phyloP scores from a whole-genome alignment of 2,113 vertebrate species.

The Eulemur rufifrons region DNA sequence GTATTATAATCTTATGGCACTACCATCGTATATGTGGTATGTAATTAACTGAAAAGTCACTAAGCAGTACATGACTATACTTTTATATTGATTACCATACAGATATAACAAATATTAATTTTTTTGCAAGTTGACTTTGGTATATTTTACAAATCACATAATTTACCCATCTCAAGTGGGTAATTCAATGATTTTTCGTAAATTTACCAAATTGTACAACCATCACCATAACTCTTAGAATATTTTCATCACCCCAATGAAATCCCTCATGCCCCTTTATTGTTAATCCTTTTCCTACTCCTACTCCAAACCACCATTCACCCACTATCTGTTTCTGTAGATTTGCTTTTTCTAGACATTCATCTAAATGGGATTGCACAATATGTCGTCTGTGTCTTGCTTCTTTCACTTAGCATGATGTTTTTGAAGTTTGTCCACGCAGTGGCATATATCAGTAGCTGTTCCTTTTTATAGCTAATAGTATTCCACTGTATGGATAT shows the following conservation, averaged over 20 bases:
- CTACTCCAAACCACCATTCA: background rate
- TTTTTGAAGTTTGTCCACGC: background rate
- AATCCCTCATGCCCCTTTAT: background rate
- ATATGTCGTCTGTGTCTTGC: background rate
- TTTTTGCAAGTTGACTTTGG: background rate
- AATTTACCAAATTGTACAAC: background rate
- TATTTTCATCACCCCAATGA: background rate
- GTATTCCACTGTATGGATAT: background rate
- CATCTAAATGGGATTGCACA: background rate
- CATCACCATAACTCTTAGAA: background rate
- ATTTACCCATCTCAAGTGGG: conserved; percentile 5
- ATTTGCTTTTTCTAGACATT: background rate
- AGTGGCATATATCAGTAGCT: background rate
- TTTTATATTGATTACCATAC: background rate
- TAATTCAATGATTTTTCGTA: background rate
- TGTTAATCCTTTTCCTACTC: background rate
- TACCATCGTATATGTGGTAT: too few species aligned
- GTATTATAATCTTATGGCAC: too few species aligned
- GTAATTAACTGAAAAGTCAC: too few species aligned
- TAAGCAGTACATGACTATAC: too few species aligned
- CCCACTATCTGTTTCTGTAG: background rate
- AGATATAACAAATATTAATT: background rate
- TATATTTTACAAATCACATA: background rate
- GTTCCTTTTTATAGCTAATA: background rate
- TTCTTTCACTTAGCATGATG: background rate